phyloP scores from a whole-genome alignment of 2,113 vertebrate genomes.

The Vombatus ursinus region DNA sequence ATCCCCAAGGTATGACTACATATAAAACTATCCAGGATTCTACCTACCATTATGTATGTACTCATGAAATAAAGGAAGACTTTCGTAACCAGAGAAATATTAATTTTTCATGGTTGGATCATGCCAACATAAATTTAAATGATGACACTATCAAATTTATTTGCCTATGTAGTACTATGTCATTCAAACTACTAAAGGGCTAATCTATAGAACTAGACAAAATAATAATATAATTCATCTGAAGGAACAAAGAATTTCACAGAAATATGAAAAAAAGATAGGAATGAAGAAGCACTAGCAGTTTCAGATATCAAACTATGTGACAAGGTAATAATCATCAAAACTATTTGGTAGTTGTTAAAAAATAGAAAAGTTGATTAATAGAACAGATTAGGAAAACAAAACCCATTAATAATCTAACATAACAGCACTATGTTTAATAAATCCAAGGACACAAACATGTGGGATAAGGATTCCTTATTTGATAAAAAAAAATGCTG shows the following conservation, averaged over 20 bases:
- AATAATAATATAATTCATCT: not conserved
- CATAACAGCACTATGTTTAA: not conserved
- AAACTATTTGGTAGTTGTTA: not conserved
- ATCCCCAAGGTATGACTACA: not conserved
- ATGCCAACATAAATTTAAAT: not conserved
- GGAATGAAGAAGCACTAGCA: not conserved
- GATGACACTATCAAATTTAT: not conserved
- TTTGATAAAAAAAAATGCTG: not conserved
- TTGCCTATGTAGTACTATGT: not conserved
- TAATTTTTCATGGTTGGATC: not conserved
- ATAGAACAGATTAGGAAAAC: too few species aligned
- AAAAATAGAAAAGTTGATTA: not conserved
- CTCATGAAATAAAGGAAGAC: not conserved
- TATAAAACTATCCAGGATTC: not conserved
- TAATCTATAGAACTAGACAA: not conserved
- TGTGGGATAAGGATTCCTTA: not conserved
- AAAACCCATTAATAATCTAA: not conserved
- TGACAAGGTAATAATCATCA: not conserved
- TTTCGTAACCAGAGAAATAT: not conserved
- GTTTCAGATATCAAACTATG: not conserved
- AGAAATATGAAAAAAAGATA: not conserved
- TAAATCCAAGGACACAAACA: not conserved
- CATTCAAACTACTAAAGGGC: not conserved
- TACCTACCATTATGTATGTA: not conserved
- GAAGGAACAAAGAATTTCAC: not conserved